phyloP scores from a whole-genome alignment of 2,797 vertebrate species.

The Hydrolagus colliei region DNA sequence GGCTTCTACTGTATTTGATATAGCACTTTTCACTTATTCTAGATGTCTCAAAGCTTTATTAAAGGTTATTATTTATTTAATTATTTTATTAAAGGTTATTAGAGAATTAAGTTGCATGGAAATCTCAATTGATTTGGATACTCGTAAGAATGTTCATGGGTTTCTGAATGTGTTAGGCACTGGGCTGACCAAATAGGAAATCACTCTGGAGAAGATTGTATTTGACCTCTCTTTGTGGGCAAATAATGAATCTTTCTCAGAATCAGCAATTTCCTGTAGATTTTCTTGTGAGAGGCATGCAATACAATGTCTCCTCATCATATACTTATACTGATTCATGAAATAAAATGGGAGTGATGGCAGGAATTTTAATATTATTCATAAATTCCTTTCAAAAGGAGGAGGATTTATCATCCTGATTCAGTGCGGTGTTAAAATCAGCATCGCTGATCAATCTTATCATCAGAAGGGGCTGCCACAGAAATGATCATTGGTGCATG shows the following conservation, averaged over 20 bases:
- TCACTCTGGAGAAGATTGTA: no score
- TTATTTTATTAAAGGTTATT: no score
- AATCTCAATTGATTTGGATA: no score
- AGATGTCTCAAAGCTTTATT: no score
- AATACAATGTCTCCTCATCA: slow-evolving; percentile 1
- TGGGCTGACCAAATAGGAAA: no score
- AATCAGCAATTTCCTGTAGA: slow-evolving; percentile 10
- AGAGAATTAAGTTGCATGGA: no score
- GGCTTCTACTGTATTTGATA: no score
- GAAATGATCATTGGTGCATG: not conserved
- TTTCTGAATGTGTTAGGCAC: no score
- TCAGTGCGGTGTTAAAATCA: slow-evolving; percentile 3
- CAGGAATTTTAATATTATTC: slow-evolving; percentile 19
- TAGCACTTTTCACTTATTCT: no score
- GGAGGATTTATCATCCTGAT: slow-evolving; percentile 4
- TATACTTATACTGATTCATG: not conserved
- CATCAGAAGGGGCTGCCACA: not conserved
- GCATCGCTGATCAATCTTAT: slow-evolving; percentile 3
- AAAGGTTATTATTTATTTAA: no score
- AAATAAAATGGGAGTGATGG: slow-evolving; percentile 12
- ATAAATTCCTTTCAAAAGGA: slow-evolving; percentile 18
- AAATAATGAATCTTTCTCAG: slow-evolving; percentile 12
- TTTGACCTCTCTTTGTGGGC: no score
- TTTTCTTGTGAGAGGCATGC: not conserved
- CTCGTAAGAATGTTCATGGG: no score